Evolutionary conservation across 2,797 vertebrate genomes (phyloP).

Genomic region (Pipistrellus kuhlii): DNA sequence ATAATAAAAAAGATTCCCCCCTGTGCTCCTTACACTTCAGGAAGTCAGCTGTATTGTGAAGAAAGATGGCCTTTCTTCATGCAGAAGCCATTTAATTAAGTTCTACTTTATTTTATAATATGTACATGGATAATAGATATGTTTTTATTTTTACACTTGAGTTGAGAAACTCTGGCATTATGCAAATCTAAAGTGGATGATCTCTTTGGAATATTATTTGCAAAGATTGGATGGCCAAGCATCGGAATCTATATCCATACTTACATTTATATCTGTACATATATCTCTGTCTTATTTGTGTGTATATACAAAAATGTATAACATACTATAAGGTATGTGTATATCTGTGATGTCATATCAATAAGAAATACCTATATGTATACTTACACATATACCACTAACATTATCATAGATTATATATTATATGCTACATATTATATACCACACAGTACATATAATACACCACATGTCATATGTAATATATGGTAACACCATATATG

Average conservation of each 20-base stretch:
- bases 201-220: background rate
- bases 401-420: background rate
- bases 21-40: background rate
- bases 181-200: background rate
- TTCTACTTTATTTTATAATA: background rate
- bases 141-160: background rate
- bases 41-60: background rate
- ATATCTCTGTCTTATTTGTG: background rate
- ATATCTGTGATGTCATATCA: background rate
- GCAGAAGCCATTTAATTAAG: background rate
- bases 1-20: background rate
- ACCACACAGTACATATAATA: no score
- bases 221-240: background rate
- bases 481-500: no score
- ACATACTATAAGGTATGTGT: no score
- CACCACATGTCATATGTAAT: no score
- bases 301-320: fast-evolving
- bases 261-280: background rate
- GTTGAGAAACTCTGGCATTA: background rate
- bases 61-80: background rate
- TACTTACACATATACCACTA: background rate
- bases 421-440: background rate
- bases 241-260: background rate
- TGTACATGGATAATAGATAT: background rate
- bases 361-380: background rate